Base-by-base conservation (phyloP, 2,888 invertebrate genomes). In the Thereva unica region DNA sequence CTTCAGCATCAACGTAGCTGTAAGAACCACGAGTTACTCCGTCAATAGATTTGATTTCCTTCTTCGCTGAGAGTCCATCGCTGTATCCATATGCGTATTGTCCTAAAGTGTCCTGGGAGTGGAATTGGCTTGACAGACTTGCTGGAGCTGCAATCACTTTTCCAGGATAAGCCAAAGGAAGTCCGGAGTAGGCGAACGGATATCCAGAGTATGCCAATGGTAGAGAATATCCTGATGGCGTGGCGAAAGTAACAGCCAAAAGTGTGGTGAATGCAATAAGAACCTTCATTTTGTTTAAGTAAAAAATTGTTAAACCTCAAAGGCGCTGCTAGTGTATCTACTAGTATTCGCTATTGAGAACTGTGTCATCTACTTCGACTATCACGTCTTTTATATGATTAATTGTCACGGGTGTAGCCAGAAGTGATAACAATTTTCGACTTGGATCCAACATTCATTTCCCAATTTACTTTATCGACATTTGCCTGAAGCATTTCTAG, bases 1-100 rank as follows among this genome's bases (percentile, higher is more conserved):
- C 86, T 38, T 84, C 78, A 5, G 85, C 83, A 78, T 87, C 87
- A 5, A 85, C 76, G 76, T 87, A 87, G 71, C 84, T 84, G 74
- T 87, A 87, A 9, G 82, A 82, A 68, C 87, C 88, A 8, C 84
- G 82, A 10, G 85, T 86, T 55, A 84, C 77, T 67, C 87, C 87
- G 72, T 87, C 86, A 57, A 83, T 74, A 38, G 84, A 82, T 74
- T 82, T 83, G 52, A 83, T 77, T 77, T 88, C 88, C 70, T 84
- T 81, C 75, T 87, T 87, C 68, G 85, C 82, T 5, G 86, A 23
- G 23, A 23, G 23, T 23, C 23, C 23, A 23, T 23, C 23, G 23
- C 23, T 23, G 23, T 23, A 23, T 23, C 23, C 23, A 23, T 23
- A 23, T 23, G 23, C 23, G 23, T 23, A 23, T 23, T 23, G 23